These are phyloP conservation scores for Odocoileus virginianus DNA, from an alignment of 2,113 vertebrate species.

Conservation along the genomic window DNA sequence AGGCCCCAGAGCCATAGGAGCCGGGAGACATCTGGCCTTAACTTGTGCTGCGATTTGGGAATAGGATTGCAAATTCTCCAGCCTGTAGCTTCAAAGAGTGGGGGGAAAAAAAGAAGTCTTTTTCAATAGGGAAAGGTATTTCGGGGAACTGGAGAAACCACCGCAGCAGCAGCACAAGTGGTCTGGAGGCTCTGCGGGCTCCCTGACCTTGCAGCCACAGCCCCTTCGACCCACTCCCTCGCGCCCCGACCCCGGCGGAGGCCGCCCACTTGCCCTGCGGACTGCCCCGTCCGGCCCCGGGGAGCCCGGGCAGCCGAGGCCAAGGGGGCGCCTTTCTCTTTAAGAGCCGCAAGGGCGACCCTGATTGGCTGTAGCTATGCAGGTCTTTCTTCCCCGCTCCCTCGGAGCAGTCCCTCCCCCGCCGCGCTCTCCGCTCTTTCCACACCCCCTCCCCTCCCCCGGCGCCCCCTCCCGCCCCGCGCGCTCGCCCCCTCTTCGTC, in stretches of 20 bases:
- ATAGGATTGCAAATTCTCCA: background rate
- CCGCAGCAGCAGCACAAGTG: background rate
- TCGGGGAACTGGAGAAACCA: background rate
- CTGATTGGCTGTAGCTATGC: conserved; percentile 77
- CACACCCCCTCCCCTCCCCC: background rate
- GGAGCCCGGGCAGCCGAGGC: background rate
- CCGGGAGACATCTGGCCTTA: background rate
- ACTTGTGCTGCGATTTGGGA: background rate
- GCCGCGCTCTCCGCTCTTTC: background rate
- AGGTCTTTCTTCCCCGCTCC: conserved; percentile 37
- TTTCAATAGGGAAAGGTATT: background rate
- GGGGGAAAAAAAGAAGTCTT: background rate
- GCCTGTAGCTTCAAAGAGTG: background rate
- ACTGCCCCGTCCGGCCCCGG: accelerated
- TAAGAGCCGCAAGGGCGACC: conserved; percentile 14
- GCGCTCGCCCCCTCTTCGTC: background rate
- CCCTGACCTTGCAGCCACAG: background rate
- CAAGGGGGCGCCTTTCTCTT: conserved; percentile 29
- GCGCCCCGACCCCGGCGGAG: background rate
- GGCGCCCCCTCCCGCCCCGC: background rate
- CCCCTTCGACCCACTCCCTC: background rate
- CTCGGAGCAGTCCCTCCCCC: background rate
- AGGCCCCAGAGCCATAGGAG: background rate
- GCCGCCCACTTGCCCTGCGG: background rate
- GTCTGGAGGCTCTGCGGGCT: background rate